phyloP scores from a whole-genome alignment of 64 coral and sea anemone genomes.

The Stylophora pistillata region DNA sequence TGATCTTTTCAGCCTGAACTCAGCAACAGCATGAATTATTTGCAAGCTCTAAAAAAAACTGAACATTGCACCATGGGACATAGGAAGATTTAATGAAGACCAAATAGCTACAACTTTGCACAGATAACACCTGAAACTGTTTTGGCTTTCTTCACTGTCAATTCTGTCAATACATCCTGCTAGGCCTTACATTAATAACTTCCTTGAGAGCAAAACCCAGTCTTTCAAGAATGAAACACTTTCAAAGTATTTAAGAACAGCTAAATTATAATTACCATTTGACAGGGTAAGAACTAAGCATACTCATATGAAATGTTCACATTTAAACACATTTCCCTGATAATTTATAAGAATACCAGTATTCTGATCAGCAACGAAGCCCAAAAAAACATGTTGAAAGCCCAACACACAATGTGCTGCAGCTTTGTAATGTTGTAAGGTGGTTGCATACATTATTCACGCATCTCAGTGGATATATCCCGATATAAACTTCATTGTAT shows the following conservation, averaged over 20 bases:
- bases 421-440: not conserved
- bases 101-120: no score
- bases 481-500: not conserved
- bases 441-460: not conserved
- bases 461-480: not conserved
- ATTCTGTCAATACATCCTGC: not conserved
- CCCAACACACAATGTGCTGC: not conserved
- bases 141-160: no score
- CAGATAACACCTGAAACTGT: no score
- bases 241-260: not conserved
- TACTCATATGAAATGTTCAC: not conserved
- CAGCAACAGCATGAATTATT: no score
- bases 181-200: not conserved
- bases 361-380: not conserved
- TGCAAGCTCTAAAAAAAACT: no score
- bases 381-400: not conserved
- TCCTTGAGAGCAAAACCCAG: not conserved
- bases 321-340: not conserved
- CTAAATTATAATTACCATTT: no score
- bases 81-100: no score
- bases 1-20: no score
- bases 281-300: not conserved
- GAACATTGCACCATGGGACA: no score
- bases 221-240: not conserved
- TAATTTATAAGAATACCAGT: not conserved